Evolutionary conservation across 1,140 invertebrate species (phyloP).

Genomic region (Odontomachus brunneus): DNA sequence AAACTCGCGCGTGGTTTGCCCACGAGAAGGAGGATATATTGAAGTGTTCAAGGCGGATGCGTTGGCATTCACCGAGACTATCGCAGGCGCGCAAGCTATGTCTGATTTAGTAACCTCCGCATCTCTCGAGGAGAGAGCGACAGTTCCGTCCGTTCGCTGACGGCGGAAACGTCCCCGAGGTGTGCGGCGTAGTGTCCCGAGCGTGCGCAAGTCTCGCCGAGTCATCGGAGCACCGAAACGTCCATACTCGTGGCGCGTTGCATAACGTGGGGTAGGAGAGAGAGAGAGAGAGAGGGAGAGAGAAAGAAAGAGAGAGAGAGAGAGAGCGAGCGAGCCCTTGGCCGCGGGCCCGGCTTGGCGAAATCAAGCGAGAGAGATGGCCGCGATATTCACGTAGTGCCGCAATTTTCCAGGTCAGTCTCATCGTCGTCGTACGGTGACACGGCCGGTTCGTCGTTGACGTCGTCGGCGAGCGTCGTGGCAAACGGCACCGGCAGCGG

Average conservation of each 20-base stretch:
- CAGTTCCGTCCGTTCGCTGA: neutral
- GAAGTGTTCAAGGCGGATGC: too few relatives aligned
- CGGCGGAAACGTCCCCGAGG: too few relatives aligned
- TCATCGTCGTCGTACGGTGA: slow-evolving; percentile 78
- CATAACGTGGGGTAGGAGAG: slow-evolving; percentile 29
- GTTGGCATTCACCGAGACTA: too few relatives aligned
- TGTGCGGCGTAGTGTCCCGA: neutral
- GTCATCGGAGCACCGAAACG: neutral
- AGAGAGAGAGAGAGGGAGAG: too few relatives aligned
- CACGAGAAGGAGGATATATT: too few relatives aligned
- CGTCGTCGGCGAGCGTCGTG: slow-evolving; percentile 42
- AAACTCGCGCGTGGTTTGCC: neutral
- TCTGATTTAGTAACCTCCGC: slow-evolving; percentile 64
- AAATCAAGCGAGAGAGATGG: slow-evolving; percentile 18
- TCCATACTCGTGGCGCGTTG: slow-evolving; percentile 35
- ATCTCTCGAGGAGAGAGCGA: slow-evolving; percentile 41
- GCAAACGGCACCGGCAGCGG: neutral
- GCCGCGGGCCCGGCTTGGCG: slow-evolving; percentile 72
- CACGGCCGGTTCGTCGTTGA: slow-evolving; percentile 49
- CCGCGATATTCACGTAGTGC: slow-evolving; percentile 67
- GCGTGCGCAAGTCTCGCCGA: neutral
- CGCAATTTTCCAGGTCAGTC: slow-evolving; percentile 80
- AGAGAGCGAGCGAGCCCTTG: too few relatives aligned
- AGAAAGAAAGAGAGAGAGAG: too few relatives aligned
- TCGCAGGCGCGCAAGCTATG: too few relatives aligned